Evolutionary conservation across 2,797 vertebrate genomes (phyloP).

Genomic region (Peromyscus aztecus): DNA sequence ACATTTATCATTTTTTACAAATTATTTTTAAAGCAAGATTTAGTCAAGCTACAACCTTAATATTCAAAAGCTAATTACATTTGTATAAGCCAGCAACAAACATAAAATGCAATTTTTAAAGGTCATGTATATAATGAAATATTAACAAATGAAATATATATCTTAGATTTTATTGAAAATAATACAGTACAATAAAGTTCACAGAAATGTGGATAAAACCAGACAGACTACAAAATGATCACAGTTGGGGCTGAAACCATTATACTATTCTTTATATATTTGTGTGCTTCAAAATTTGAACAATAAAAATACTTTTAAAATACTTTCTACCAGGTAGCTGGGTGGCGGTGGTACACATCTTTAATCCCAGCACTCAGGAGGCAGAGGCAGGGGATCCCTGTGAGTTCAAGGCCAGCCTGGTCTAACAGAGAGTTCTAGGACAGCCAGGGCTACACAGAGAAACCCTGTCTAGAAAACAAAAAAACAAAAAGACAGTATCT

Average conservation of each 20-base stretch:
- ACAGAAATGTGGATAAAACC: not conserved
- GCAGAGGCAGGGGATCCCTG: not conserved
- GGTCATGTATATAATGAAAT: not conserved
- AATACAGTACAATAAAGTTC: not conserved
- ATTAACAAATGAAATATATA: not conserved
- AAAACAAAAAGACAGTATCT: not conserved
- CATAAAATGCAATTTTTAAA: slow-evolving; percentile 52
- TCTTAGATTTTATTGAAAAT: slow-evolving; percentile 30
- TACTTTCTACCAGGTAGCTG: not conserved
- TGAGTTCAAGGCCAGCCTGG: not conserved
- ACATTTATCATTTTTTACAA: slow-evolving; percentile 51
- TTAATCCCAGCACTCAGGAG: not conserved
- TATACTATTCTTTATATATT: not conserved
- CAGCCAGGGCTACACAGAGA: not conserved
- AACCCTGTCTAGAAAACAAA: not conserved
- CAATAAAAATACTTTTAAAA: slow-evolving; percentile 3
- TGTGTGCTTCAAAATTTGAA: not conserved
- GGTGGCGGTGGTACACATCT: not conserved
- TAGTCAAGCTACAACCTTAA: slow-evolving; percentile 59
- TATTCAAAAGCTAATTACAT: slow-evolving; percentile 40
- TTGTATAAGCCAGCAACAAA: slow-evolving; percentile 44
- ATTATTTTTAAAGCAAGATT: slow-evolving; percentile 63
- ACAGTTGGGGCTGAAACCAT: not conserved
- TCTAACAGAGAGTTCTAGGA: not conserved
- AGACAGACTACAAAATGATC: not conserved